Conservation (phyloP, 1,140 invertebrate genomes). For the Augochlora pura region DNA sequence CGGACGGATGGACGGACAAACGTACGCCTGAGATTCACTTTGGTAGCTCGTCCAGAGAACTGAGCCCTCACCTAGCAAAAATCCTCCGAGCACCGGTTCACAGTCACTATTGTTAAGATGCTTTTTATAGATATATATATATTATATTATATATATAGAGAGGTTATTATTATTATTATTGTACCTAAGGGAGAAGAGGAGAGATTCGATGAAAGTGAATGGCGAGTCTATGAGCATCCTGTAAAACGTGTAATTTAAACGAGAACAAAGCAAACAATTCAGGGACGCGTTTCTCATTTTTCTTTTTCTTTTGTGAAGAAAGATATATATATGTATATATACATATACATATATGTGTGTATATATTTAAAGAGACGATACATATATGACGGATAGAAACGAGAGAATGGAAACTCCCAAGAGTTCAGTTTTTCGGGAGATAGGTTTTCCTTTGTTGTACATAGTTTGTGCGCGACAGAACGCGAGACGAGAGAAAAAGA, state of each 20-base stretch:
- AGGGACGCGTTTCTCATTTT: constrained; percentile 29
- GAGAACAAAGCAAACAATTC: constrained; percentile 42
- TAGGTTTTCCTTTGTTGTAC: background rate
- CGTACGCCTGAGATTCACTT: background rate
- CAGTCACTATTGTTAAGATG: constrained; percentile 54
- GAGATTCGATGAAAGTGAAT: background rate
- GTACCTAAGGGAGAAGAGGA: background rate
- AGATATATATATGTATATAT: constrained; percentile 14
- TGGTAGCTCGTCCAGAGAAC: background rate
- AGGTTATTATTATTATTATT: constrained; percentile 18
- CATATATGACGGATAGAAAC: background rate
- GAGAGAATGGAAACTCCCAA: background rate
- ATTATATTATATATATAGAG: constrained; percentile 47
- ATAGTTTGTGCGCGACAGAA: background rate
- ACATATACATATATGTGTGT: constrained; percentile 21
- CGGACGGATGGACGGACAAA: too few relatives aligned
- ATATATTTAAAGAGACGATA: background rate
- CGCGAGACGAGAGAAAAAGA: background rate
- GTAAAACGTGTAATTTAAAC: constrained; percentile 28
- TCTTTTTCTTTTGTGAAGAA: constrained; percentile 18
- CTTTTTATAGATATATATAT: constrained; percentile 56
- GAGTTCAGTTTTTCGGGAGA: background rate
- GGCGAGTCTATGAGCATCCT: constrained; percentile 1
- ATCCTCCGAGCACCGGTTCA: constrained; percentile 36
- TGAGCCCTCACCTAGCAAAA: constrained; percentile 21